A percentile compares a stretch with the other conserved stretches of the same genome.
Conservation (phyloP, 2,113 vertebrate species). For the Cryptoleucopteryx plumbea region DNA sequence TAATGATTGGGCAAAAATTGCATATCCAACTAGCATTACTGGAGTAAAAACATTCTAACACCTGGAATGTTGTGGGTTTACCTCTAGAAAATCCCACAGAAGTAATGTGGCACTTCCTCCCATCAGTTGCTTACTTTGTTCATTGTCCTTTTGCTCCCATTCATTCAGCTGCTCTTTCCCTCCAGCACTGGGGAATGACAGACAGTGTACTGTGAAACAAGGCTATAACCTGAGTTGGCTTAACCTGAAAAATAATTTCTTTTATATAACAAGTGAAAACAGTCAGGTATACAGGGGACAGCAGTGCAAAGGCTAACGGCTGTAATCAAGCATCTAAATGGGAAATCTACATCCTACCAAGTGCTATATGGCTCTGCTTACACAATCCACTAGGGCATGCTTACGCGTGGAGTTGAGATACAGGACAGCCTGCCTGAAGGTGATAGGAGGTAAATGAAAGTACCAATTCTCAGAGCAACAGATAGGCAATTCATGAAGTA, state of each 20-base stretch:
- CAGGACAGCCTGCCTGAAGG: not conserved
- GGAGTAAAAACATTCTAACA: not conserved
- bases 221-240: not conserved
- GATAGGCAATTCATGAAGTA: not conserved
- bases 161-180: not conserved
- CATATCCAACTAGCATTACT: not conserved
- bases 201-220: not conserved
- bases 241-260: not conserved
- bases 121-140: not conserved
- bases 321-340: not conserved
- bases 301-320: not conserved
- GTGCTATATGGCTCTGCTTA: not conserved
- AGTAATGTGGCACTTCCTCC: not conserved
- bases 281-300: not conserved
- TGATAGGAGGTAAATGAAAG: not conserved
- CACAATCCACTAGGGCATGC: not conserved
- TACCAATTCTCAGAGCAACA: not conserved
- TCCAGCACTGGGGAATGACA: not conserved
- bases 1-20: not conserved
- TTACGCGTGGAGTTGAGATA: not conserved
- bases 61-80: accelerated
- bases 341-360: not conserved
- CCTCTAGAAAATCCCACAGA: not conserved
- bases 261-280: not conserved
- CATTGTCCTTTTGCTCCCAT: not conserved